Percentiles rank a stretch among this genome's conserved stretches.
Conservation (phyloP, 2,113 vertebrate genomes). For the Scomber scombrus region DNA sequence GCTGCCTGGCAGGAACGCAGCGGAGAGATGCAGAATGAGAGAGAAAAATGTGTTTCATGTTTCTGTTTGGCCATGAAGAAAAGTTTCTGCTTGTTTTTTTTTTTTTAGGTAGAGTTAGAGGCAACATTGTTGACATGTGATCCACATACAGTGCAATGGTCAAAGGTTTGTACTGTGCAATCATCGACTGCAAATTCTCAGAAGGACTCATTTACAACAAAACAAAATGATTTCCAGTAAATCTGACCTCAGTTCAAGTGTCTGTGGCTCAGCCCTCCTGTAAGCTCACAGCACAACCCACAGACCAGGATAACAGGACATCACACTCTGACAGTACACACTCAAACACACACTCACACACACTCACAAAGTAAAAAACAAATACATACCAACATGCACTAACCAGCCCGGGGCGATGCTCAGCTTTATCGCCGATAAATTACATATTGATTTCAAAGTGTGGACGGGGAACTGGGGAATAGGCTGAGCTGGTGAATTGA, state of each 20-base stretch:
- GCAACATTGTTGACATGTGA: no score
- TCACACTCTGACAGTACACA: not conserved
- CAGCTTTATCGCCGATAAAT: constrained; percentile 73
- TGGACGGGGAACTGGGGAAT: constrained; percentile 33
- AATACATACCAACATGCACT: constrained; percentile 28
- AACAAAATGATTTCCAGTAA: not conserved
- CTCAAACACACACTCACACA: constrained; percentile 2
- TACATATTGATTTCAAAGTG: constrained; percentile 65
- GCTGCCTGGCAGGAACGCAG: constrained; percentile 18
- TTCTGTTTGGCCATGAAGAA: not conserved
- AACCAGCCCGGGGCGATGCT: constrained; percentile 51
- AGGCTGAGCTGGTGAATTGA: constrained; percentile 55
- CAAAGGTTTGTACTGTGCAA: not conserved
- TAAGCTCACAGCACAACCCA: not conserved
- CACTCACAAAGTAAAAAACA: not conserved
- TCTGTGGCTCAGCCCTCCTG: not conserved
- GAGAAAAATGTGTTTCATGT: not conserved
- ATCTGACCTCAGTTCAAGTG: constrained; percentile 7
- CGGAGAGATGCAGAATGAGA: not conserved
- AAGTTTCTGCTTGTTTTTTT: not conserved
- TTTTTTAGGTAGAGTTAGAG: not conserved
- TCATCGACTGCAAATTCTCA: no score
- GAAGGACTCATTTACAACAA: no score
- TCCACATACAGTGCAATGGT: not conserved
- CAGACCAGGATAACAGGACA: constrained; percentile 12